Evolutionary conservation across 2,888 invertebrate genomes (phyloP).

Genomic region (Apodemia duryi): DNA sequence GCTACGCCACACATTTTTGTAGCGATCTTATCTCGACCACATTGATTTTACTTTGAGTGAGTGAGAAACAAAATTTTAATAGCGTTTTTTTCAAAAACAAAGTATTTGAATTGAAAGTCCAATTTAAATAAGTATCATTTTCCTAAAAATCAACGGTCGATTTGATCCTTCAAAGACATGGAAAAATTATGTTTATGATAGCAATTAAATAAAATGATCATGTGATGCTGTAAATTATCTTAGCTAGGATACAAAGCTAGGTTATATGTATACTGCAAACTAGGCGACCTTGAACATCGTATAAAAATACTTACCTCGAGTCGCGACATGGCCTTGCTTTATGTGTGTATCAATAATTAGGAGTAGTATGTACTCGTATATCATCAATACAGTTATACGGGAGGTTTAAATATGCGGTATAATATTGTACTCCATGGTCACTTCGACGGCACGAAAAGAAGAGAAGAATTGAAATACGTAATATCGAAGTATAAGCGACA

Average conservation of each 20-base stretch:
- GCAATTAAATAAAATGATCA: not conserved
- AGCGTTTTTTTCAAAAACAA: too few species aligned
- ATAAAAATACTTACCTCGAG: not conserved
- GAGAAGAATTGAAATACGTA: not conserved
- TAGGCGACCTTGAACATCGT: conserved; percentile 4
- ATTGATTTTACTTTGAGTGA: too few species aligned
- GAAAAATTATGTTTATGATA: too few species aligned
- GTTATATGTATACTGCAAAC: not conserved
- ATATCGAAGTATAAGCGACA: too few species aligned
- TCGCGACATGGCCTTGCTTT: not conserved
- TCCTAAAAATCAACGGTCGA: too few species aligned
- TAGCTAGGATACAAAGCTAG: not conserved
- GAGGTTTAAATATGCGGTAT: not conserved
- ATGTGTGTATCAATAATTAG: not conserved
- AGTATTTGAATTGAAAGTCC: too few species aligned
- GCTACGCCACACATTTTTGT: too few species aligned
- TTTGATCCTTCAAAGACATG: too few species aligned
- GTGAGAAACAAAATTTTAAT: too few species aligned
- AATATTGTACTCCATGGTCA: not conserved
- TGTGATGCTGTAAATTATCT: not conserved
- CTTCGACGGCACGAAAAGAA: not conserved
- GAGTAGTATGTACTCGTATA: not conserved
- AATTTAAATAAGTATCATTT: too few species aligned
- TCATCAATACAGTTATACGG: not conserved
- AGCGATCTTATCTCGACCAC: too few species aligned